Conservation (phyloP, 1,140 invertebrate species). For the Zaprionus davidi region DNA sequence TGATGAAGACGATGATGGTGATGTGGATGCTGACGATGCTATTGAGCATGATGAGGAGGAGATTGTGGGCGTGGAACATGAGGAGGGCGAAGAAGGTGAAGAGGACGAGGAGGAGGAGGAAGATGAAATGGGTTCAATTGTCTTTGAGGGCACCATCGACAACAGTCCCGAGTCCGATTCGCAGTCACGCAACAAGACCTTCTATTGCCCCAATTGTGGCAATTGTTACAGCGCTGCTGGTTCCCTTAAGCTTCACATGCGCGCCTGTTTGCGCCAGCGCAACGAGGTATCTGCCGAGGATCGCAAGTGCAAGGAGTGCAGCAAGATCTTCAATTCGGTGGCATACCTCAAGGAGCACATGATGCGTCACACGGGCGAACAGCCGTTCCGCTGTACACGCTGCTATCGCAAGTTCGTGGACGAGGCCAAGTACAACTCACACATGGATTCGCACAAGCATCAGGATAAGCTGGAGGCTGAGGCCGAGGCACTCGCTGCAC, state of each 20-base stretch:
- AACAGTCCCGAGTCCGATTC: constrained; percentile 56
- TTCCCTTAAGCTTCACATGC: constrained; percentile 79
- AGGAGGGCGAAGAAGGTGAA: constrained; percentile 33
- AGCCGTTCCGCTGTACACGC: constrained; percentile 75
- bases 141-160: constrained; percentile 68
- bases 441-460: constrained; percentile 79
- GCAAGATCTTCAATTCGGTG: constrained; percentile 81
- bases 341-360: constrained; percentile 83
- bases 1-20: constrained; percentile 27
- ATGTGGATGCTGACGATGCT: constrained; percentile 31
- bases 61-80: constrained; percentile 57
- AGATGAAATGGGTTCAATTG: constrained; percentile 56
- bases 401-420: constrained; percentile 83
- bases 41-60: constrained; percentile 51
- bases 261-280: constrained; percentile 76
- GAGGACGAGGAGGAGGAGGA: constrained; percentile 55
- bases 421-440: constrained; percentile 69
- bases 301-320: constrained; percentile 79
- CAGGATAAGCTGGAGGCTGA: constrained; percentile 80
- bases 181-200: constrained; percentile 70
- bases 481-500: constrained; percentile 68
- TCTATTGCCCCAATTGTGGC: constrained; percentile 81
- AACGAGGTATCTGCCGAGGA: constrained; percentile 73
- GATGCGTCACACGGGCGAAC: constrained; percentile 81
- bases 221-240: constrained; percentile 82